A percentile compares a stretch with the other conserved stretches of the same genome.
Conservation (phyloP, 1,140 invertebrate species). For the Macrobrachium nipponense region DNA sequence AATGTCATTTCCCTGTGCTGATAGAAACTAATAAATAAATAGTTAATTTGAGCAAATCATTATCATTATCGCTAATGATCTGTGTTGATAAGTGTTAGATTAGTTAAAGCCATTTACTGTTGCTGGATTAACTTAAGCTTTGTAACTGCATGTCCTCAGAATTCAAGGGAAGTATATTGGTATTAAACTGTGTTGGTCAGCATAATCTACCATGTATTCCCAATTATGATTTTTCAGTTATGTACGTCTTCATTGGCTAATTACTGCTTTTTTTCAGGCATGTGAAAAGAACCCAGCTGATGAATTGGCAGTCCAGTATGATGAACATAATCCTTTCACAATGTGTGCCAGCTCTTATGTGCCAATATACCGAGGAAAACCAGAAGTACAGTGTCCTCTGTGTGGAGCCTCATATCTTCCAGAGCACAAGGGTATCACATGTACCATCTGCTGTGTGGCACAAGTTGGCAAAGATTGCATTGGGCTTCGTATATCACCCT, state of each 20-base stretch:
- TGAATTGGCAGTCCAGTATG: slow-evolving; percentile 90
- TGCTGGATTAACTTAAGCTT: no score
- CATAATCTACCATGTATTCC: neutral
- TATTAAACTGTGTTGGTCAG: no score
- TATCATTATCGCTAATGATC: no score
- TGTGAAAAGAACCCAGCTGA: slow-evolving; percentile 93
- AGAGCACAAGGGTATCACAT: slow-evolving; percentile 87
- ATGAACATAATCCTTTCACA: slow-evolving; percentile 98
- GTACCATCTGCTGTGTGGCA: slow-evolving; percentile 87
- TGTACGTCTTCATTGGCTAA: neutral
- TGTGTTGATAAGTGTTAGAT: no score
- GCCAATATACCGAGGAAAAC: slow-evolving; percentile 96
- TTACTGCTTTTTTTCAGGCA: slow-evolving; percentile 72
- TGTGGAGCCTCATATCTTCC: slow-evolving; percentile 92
- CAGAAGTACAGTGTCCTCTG: slow-evolving; percentile 93
- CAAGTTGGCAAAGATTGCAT: slow-evolving; percentile 91
- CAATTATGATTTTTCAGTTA: slow-evolving; percentile 13
- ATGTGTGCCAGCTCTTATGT: slow-evolving; percentile 92
- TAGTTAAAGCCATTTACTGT: no score
- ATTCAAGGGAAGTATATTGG: no score
- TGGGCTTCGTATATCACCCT: slow-evolving; percentile 85
- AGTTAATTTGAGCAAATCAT: no score
- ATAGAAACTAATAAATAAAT: no score
- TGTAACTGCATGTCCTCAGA: no score
- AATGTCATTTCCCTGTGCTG: no score